A percentile compares a stretch with the other conserved stretches of the same genome.
phyloP scores from a whole-genome alignment of 1,140 invertebrate species.

The Piezodorus guildinii region DNA sequence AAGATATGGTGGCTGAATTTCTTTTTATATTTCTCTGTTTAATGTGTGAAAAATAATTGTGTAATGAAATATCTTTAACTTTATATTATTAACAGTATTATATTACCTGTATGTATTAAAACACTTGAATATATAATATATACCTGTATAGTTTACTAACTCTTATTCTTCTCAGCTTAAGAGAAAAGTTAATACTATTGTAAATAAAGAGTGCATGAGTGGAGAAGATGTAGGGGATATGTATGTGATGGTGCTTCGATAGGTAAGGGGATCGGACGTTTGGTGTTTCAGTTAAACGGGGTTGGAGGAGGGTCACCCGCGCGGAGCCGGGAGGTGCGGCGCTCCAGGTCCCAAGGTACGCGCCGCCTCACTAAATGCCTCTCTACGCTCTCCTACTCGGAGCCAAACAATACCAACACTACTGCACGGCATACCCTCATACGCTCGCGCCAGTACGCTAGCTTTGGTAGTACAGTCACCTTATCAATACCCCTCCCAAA shows the following conservation, averaged over 20 bases:
- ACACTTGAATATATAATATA: too few species aligned
- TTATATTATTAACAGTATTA: too few species aligned
- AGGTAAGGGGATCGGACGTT: slow-evolving; percentile 8
- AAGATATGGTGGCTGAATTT: too few species aligned
- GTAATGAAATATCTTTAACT: too few species aligned
- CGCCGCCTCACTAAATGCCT: slow-evolving; percentile 70
- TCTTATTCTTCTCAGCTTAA: too few species aligned
- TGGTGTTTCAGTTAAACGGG: slow-evolving; percentile 31
- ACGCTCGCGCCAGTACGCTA: slow-evolving; percentile 77
- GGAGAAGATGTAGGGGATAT: not conserved
- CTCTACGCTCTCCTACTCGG: slow-evolving; percentile 62
- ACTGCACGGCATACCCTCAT: slow-evolving; percentile 48
- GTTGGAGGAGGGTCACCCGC: slow-evolving; percentile 29
- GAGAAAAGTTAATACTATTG: too few species aligned
- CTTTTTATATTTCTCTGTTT: too few species aligned
- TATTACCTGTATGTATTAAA: too few species aligned
- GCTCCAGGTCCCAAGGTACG: slow-evolving; percentile 80
- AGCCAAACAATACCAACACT: slow-evolving; percentile 39
- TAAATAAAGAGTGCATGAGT: not conserved
- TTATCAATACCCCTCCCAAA: slow-evolving; percentile 11
- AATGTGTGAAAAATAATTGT: too few species aligned
- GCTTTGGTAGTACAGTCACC: slow-evolving; percentile 73
- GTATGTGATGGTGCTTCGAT: not conserved
- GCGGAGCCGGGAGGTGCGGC: slow-evolving; percentile 41
- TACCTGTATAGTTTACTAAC: too few species aligned